Percentiles rank a stretch among this genome's conserved stretches.
Conservation (phyloP, 2,888 invertebrate genomes). For the Plagodis dolabraria region DNA sequence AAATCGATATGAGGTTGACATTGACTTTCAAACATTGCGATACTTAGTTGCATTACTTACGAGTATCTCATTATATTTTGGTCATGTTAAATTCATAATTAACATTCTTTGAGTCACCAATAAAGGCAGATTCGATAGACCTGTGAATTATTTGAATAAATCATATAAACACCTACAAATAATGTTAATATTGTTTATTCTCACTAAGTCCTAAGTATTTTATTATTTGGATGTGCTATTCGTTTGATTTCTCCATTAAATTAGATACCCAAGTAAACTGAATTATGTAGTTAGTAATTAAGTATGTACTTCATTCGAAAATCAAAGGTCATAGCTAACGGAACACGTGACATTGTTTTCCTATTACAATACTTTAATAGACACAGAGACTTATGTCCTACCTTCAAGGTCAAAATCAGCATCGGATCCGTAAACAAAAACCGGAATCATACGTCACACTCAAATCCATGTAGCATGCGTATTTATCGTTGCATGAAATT, state of each 20-base stretch:
- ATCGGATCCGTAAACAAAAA: constrained; percentile 72
- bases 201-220: no score
- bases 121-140: no score
- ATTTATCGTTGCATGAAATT: constrained; percentile 56
- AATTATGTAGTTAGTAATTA: constrained; percentile 19
- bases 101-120: no score
- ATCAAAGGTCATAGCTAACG: constrained; percentile 24
- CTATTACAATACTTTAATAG: constrained; percentile 35
- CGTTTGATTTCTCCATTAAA: no score
- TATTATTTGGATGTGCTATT: no score
- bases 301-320: constrained; percentile 17
- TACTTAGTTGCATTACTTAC: constrained; percentile 20
- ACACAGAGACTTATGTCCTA: constrained; percentile 55
- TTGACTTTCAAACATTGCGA: constrained; percentile 16
- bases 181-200: no score
- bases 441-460: constrained; percentile 70
- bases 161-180: no score
- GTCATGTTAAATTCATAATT: no score
- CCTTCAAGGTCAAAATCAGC: constrained; percentile 70
- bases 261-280: constrained; percentile 5
- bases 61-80: no score
- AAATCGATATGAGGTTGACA: constrained; percentile 26
- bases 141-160: no score
- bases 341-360: constrained; percentile 30
- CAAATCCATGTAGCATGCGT: constrained; percentile 62